Evolutionary conservation across 2,888 invertebrate species (phyloP).

Genomic region (Celastrina argiolus): DNA sequence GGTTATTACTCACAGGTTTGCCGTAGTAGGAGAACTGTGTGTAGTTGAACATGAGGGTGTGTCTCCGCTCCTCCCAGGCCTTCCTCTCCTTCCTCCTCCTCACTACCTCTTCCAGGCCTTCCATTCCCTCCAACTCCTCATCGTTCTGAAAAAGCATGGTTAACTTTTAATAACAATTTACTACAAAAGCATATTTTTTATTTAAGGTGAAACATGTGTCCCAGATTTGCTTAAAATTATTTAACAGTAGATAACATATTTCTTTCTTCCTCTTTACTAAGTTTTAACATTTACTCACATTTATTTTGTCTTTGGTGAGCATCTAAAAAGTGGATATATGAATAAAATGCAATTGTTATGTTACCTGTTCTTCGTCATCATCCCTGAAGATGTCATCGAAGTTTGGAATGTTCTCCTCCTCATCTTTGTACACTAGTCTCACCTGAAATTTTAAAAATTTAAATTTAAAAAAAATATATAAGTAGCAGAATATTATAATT

Average conservation of each 20-base stretch:
- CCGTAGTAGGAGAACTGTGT: constrained; percentile 93
- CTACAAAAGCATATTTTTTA: too few relatives aligned
- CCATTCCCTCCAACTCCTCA: constrained; percentile 61
- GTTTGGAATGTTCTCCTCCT: constrained; percentile 88
- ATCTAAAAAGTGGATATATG: too few relatives aligned
- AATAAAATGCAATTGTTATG: neutral
- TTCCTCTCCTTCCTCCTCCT: constrained; percentile 82
- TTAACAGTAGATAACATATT: too few relatives aligned
- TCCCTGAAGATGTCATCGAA: constrained; percentile 93
- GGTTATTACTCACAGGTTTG: constrained; percentile 79
- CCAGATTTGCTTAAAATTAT: too few relatives aligned
- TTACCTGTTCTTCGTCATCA: constrained; percentile 59
- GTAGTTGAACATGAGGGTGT: constrained; percentile 92
- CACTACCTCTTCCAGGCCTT: constrained; percentile 74
- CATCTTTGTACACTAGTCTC: constrained; percentile 78
- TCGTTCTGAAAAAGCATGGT: constrained; percentile 45
- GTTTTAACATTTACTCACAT: too few relatives aligned
- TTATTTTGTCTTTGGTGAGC: too few relatives aligned
- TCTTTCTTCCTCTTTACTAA: too few relatives aligned
- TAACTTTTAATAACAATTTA: neutral
- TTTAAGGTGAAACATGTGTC: too few relatives aligned
- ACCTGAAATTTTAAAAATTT: constrained; percentile 52
- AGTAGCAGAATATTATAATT: too few relatives aligned
- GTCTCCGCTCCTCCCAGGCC: constrained; percentile 90
- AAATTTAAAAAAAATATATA: too few relatives aligned